phyloP scores from a whole-genome alignment of 1,140 invertebrate species.

The Proales similis region DNA sequence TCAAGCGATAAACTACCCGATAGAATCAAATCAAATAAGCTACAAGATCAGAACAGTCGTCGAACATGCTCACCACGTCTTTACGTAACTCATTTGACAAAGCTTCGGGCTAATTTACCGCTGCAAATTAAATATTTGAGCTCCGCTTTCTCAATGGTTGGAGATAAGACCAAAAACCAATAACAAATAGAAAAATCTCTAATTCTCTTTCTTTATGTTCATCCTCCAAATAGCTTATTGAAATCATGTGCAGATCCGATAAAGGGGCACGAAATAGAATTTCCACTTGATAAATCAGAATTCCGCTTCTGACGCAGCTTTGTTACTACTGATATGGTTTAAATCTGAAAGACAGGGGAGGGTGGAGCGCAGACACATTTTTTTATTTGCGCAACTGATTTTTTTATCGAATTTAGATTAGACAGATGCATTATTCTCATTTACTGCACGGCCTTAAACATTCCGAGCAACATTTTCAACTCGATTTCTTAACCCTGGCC shows the following conservation, averaged over 20 bases:
- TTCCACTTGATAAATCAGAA: conserved; percentile 2
- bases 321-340: too few relatives aligned
- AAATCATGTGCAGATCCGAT: background rate
- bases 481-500: background rate
- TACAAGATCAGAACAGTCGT: conserved; percentile 16
- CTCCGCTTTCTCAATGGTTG: conserved; percentile 22
- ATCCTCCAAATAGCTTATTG: background rate
- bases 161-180: conserved; percentile 28
- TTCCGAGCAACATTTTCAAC: too few relatives aligned
- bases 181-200: background rate
- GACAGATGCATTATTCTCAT: too few relatives aligned
- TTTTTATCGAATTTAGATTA: too few relatives aligned
- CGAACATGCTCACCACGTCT: conserved; percentile 42
- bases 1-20: conserved; percentile 46
- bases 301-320: too few relatives aligned
- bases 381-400: too few relatives aligned
- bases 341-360: too few relatives aligned
- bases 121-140: conserved; percentile 36
- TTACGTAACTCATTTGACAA: conserved; percentile 37
- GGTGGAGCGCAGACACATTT: too few relatives aligned
- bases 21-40: background rate
- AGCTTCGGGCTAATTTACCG: conserved; percentile 4
- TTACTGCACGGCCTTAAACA: too few relatives aligned
- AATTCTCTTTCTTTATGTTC: background rate
- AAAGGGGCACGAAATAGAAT: background rate